Base-by-base conservation (phyloP, 2,113 vertebrate genomes). In the Zosterops lateralis region DNA sequence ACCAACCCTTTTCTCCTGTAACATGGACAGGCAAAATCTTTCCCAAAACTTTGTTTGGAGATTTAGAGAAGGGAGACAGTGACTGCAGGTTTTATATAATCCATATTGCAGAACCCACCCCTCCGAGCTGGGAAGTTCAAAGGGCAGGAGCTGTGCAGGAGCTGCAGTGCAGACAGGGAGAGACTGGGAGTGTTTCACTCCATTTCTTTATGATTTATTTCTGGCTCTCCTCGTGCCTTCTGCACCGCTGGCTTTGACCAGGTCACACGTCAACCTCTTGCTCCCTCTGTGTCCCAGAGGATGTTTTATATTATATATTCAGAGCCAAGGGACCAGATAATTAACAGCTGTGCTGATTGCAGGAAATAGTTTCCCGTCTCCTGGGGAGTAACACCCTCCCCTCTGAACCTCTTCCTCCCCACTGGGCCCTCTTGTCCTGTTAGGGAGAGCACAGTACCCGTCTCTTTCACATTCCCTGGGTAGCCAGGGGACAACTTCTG, bases 291-390 rank as follows among this genome's bases (percentile, higher is more conserved):
- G 73, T 89, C 92, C 91, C 38, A 31, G 84, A 84, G 95, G 73
- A 76, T 79, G 42, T 61, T 91, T 91, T 72, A 58, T 60, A 25
- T 84, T 47, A 54, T 32, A 32, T 51, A 87, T 95, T 89, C 80
- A 50, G 90, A 93, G 62, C 75, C 75, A 82, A 84, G 73, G 66
- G 82, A 78, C 14, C 58, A 76, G 87, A 81, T 91, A 91, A 95
- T 95, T 92, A 93, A 92, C 66, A 93, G 87, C 84, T 84, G 65
- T 61, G 70, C 66, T 72, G 73, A 42, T 84, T 57, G 48, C 54
- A 76, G 92, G 96, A 93, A 92, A 89, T 2, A 3, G 25, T 67
- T 91, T 57, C 40, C 40, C 65, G 31, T 68, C 86, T 89, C 61
- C 80, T 74, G 65, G 76, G 81, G 87, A 78, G 50, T 17, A 82